phyloP scores from a whole-genome alignment of 2,113 vertebrate genomes.

The Pyxicephalus adspersus region DNA sequence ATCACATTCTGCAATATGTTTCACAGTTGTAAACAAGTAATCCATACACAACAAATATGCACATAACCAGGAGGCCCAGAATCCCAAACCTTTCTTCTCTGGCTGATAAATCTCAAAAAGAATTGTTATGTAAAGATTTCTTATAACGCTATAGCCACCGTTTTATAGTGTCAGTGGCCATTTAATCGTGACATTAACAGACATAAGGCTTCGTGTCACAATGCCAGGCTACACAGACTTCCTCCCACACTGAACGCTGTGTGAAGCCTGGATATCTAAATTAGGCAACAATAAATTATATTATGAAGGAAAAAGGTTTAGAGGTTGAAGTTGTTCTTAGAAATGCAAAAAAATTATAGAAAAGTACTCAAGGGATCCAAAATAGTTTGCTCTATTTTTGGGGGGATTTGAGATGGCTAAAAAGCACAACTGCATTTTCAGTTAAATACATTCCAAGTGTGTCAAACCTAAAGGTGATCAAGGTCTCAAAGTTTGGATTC shows the following conservation, averaged over 20 bases:
- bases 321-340: background rate
- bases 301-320: constrained; percentile 9
- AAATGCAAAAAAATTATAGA: too few relatives aligned
- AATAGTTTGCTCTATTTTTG: too few relatives aligned
- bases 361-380: too few relatives aligned
- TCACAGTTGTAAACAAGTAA: constrained; percentile 21
- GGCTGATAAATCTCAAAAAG: background rate
- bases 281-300: constrained; percentile 25
- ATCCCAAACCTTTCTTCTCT: background rate
- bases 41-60: background rate
- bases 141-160: background rate
- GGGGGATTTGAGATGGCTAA: too few relatives aligned
- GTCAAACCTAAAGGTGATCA: too few relatives aligned
- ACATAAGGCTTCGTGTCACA: constrained; percentile 9
- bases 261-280: constrained; percentile 33
- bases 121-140: background rate
- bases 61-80: background rate
- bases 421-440: too few relatives aligned
- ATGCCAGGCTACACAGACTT: constrained; percentile 32
- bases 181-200: constrained; percentile 14
- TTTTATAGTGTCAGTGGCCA: background rate
- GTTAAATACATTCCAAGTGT: too few relatives aligned
- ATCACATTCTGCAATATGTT: constrained; percentile 33
- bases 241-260: constrained; percentile 35
- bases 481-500: too few relatives aligned